phyloP scores from a whole-genome alignment of 2,113 vertebrate species.

The Oriolus oriolus region DNA sequence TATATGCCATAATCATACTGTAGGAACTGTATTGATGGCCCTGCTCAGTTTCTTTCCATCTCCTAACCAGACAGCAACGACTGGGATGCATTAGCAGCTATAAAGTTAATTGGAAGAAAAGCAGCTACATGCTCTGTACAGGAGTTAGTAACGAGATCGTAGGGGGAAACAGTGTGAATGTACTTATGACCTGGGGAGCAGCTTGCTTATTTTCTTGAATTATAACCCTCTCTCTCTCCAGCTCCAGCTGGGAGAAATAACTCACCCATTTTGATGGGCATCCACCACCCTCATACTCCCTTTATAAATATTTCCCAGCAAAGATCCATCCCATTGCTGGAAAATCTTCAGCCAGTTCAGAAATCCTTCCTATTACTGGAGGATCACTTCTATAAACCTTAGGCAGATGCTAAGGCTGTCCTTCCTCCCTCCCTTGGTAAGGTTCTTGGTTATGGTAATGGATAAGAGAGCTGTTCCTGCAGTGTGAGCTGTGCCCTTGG shows the following conservation, averaged over 20 bases:
- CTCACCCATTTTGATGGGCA: neutral
- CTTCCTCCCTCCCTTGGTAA: neutral
- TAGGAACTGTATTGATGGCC: neutral
- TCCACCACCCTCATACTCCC: neutral
- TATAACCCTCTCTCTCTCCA: neutral
- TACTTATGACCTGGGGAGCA: neutral
- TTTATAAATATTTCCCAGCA: neutral
- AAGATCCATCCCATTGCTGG: neutral
- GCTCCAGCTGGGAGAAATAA: neutral
- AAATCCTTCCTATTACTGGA: neutral
- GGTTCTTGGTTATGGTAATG: neutral
- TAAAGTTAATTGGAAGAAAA: slow-evolving; percentile 2
- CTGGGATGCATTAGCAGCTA: neutral
- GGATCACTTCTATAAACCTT: neutral
- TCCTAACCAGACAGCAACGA: neutral
- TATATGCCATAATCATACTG: neutral
- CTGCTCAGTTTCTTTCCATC: neutral
- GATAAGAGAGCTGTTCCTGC: neutral
- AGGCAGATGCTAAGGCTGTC: neutral
- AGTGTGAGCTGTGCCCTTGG: neutral
- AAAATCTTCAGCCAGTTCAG: neutral
- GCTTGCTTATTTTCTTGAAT: neutral
- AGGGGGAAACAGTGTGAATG: neutral
- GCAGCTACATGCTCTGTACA: neutral
- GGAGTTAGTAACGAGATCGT: neutral